These are phyloP conservation scores for Hydrotaea cyrtoneurina DNA, from an alignment of 2,888 invertebrate species.

Conservation along the genomic window DNA sequence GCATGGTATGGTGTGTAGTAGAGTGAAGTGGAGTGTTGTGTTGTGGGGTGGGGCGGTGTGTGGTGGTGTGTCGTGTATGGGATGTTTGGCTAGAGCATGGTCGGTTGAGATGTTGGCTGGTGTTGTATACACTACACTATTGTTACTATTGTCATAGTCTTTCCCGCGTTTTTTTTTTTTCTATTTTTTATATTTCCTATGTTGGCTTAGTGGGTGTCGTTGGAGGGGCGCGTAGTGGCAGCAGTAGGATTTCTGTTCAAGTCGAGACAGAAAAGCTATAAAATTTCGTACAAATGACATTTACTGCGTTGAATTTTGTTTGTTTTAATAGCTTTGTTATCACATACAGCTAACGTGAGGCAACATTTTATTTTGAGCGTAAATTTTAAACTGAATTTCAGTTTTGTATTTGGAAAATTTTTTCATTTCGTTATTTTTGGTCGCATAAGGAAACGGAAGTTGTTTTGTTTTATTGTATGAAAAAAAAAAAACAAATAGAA, in stretches of 20 bases:
- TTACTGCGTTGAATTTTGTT: not conserved
- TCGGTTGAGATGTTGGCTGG: not conserved
- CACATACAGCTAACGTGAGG: not conserved
- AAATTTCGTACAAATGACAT: slow-evolving; percentile 15
- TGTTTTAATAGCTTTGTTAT: slow-evolving; percentile 26
- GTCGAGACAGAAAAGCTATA: slow-evolving; percentile 35
- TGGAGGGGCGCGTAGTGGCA: not conserved
- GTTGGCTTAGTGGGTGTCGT: not conserved
- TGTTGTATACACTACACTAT: not conserved
- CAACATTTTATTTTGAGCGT: not conserved
- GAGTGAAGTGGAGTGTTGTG: not conserved
- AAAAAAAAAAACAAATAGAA: not conserved
- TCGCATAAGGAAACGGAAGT: slow-evolving; percentile 23
- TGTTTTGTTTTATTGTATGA: not conserved
- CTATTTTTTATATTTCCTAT: not conserved
- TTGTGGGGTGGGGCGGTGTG: not conserved
- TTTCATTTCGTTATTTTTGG: not conserved
- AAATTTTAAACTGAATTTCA: not conserved
- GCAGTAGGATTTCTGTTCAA: not conserved
- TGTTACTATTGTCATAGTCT: slow-evolving; percentile 10
- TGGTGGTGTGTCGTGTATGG: not conserved
- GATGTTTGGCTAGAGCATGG: not conserved
- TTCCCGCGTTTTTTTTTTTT: not conserved
- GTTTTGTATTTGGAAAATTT: not conserved
- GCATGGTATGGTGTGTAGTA: not conserved